Evolutionary conservation across 2,888 invertebrate genomes (phyloP), one percentile per base, ranked within the genome.

Genomic region (Blera fallax): DNA sequence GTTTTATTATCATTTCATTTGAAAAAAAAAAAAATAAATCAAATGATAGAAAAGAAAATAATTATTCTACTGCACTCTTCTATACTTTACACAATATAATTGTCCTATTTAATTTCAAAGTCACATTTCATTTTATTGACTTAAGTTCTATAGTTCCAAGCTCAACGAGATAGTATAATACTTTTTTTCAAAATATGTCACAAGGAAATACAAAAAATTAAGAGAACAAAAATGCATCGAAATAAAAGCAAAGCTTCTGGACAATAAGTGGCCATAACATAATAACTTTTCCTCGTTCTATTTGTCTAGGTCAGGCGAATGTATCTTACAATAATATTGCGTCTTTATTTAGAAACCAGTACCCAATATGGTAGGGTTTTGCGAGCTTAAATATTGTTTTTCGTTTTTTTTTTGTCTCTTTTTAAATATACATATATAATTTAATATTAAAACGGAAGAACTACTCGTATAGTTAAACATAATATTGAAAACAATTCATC

Each of bases 141-240:
- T 76, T 84, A 80, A 52, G 27, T 58, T 80, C 80, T 84, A 84
- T 32, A 54, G 52, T 43, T 84, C 56, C 70, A 84, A 84, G 80
- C 80, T 84, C 69, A 80, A 76, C 37, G 70, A 80, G 69, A 84
- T 73, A 83, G 48, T 79, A 18, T 65, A 80, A 84, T 84, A 84
- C 83, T 84, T 79, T 29, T 72, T 73, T 64, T n/a, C 3, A n/a
- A 54, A 24, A 37, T 45, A 70, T 45, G 48, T 45, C 40, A 74
- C 40, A 60, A 58, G 40, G 56, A 69, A 64, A 48, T 40, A 54
- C 48, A 64, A 10, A 6, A 48, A 54, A 29, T 24, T 34, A 48
- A 45, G 18, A 29, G 7, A 45, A 34, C 32, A 50, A 79, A 84
- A 80, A 84, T 84, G 69, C 84, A 70, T 54, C 10, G 7, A 80